Evolutionary conservation across 2,797 vertebrate genomes (phyloP).

Genomic region (Ctenochaetus hawaiiensis): DNA sequence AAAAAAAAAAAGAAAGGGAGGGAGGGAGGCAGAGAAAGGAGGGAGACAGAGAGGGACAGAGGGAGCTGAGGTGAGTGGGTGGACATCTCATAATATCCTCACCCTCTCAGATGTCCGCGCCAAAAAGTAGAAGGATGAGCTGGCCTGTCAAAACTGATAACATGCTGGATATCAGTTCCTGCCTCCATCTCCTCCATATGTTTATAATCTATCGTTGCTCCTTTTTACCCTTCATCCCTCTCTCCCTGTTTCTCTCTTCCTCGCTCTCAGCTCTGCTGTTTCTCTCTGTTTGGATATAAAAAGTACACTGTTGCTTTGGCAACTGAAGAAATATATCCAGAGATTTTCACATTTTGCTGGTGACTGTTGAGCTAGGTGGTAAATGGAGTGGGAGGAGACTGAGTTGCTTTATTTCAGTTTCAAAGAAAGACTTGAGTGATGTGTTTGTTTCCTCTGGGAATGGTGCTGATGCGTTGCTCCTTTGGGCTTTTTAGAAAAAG

Average conservation of each 20-base stretch:
- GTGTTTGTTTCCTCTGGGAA: slow-evolving; percentile 69
- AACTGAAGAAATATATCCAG: slow-evolving; percentile 76
- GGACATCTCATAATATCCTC: slow-evolving; percentile 80
- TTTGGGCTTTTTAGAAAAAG: slow-evolving; percentile 65
- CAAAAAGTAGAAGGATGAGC: slow-evolving; percentile 75
- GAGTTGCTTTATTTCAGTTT: slow-evolving; percentile 75
- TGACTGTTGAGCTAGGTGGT: slow-evolving; percentile 68
- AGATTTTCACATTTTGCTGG: slow-evolving; percentile 73
- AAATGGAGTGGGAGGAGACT: slow-evolving; percentile 75
- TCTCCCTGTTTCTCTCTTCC: slow-evolving; percentile 29
- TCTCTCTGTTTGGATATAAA: slow-evolving; percentile 70
- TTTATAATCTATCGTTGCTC: slow-evolving; percentile 60
- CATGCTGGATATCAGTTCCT: slow-evolving; percentile 72
- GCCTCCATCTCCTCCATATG: slow-evolving; percentile 70
- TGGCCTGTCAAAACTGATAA: slow-evolving; percentile 78
- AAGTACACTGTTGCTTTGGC: slow-evolving; percentile 84
- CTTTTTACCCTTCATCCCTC: slow-evolving; percentile 34
- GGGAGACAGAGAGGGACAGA: slow-evolving; percentile 90
- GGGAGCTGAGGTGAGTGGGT: slow-evolving; percentile 80
- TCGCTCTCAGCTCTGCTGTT: slow-evolving; percentile 54
- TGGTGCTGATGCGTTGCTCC: slow-evolving; percentile 52
- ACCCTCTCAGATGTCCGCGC: slow-evolving; percentile 76
- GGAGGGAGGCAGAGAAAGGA: slow-evolving; percentile 57
- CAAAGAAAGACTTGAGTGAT: slow-evolving; percentile 70
- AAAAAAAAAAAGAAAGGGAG: slow-evolving; percentile 52